Conservation (phyloP, 2,113 vertebrate genomes). For the Brienomyrus longianalis region DNA sequence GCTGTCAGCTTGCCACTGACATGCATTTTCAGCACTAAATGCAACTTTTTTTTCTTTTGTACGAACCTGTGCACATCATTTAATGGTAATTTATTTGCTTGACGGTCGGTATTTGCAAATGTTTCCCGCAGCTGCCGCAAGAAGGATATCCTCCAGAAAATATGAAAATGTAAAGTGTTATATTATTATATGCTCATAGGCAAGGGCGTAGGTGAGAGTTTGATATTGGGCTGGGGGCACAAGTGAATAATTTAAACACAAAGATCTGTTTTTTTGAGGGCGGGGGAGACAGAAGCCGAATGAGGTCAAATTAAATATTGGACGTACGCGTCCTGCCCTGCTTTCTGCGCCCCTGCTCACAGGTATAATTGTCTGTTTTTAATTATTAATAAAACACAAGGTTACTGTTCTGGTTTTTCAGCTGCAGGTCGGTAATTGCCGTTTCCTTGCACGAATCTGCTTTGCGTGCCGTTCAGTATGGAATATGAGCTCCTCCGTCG, state of each 20-base stretch:
- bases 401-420: neutral
- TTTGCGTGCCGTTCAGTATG: neutral
- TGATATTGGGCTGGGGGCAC: neutral
- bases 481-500: neutral
- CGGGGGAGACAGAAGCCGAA: neutral
- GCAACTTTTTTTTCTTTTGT: neutral
- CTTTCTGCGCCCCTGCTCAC: neutral
- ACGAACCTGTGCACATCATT: neutral
- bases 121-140: neutral
- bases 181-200: neutral
- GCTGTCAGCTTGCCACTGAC: neutral
- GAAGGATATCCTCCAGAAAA: neutral
- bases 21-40: neutral
- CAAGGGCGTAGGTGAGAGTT: neutral
- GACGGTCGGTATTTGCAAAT: neutral
- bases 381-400: neutral
- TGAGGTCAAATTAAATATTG: neutral
- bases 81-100: neutral
- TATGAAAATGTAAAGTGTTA: neutral
- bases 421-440: neutral
- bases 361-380: neutral
- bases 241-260: neutral
- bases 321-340: neutral
- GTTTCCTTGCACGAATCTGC: neutral
- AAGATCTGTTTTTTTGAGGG: neutral